These are phyloP conservation scores for Synergus gifuensis DNA, from an alignment of 2,888 invertebrate species.

Conservation along the genomic window DNA sequence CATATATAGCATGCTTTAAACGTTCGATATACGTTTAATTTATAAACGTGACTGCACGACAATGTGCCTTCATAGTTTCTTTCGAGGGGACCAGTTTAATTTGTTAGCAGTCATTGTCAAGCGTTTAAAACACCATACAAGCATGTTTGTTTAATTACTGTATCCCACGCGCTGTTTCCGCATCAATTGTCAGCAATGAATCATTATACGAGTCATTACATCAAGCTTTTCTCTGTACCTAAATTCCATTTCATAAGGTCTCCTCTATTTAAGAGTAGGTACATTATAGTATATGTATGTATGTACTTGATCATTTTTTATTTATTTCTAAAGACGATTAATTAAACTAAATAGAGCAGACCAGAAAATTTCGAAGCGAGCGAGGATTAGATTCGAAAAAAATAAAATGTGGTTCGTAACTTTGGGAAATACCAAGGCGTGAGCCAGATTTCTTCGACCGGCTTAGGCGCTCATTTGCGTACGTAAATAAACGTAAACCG, in stretches of 20 bases:
- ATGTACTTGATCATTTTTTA: background rate
- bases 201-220: background rate
- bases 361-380: background rate
- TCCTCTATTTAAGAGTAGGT: background rate
- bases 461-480: slow-evolving; percentile 53
- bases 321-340: background rate
- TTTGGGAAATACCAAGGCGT: slow-evolving; percentile 42
- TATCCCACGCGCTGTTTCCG: slow-evolving; percentile 15
- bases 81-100: background rate
- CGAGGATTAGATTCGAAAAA: slow-evolving; percentile 2
- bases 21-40: slow-evolving; percentile 27
- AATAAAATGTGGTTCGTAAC: slow-evolving; percentile 13
- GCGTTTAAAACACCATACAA: slow-evolving; percentile 11
- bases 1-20: slow-evolving; percentile 13
- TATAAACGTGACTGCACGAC: slow-evolving; percentile 16
- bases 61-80: slow-evolving; percentile 18
- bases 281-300: background rate
- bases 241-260: background rate
- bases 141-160: slow-evolving; percentile 21
- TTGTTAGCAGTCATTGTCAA: slow-evolving; percentile 27
- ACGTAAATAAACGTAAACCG: slow-evolving; percentile 43
- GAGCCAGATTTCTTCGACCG: slow-evolving; percentile 52
- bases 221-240: background rate
- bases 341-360: background rate
- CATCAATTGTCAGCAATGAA: background rate